A percentile compares a stretch with the other conserved stretches of the same genome.
phyloP scores from a whole-genome alignment of 2,888 invertebrate genomes.

The Cheilosia grossa region DNA sequence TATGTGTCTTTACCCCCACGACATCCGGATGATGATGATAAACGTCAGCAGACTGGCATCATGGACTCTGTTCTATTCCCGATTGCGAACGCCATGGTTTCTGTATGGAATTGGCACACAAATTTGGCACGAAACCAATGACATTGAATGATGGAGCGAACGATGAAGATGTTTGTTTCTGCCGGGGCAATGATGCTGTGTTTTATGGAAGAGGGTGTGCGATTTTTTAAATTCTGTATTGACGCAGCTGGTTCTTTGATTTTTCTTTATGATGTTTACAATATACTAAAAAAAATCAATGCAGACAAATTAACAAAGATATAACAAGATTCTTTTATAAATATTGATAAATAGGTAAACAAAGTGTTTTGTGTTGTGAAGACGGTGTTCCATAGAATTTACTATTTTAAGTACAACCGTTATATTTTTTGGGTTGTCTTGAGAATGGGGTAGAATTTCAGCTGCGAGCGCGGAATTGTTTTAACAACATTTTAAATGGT shows the following conservation, averaged over 20 bases:
- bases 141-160: conserved; percentile 69
- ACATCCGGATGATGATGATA: conserved; percentile 42
- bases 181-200: background rate
- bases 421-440: no score
- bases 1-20: conserved; percentile 20
- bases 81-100: conserved; percentile 43
- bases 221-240: conserved; percentile 6
- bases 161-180: conserved; percentile 24
- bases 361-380: conserved; percentile 15
- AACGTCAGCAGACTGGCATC: conserved; percentile 15
- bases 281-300: conserved; percentile 10
- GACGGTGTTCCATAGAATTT: background rate
- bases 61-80: conserved; percentile 11
- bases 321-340: background rate
- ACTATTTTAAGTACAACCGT: background rate
- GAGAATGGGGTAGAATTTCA: no score
- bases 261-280: conserved; percentile 23
- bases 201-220: conserved; percentile 7
- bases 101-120: conserved; percentile 46
- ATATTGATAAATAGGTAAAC: conserved; percentile 34
- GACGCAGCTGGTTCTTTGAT: conserved; percentile 1
- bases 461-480: no score
- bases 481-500: no score
- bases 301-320: background rate
- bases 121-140: conserved; percentile 68